Evolutionary conservation across 92 coral and sea anemone genomes (phyloP).

Genomic region (Epizoanthus fatuus): DNA sequence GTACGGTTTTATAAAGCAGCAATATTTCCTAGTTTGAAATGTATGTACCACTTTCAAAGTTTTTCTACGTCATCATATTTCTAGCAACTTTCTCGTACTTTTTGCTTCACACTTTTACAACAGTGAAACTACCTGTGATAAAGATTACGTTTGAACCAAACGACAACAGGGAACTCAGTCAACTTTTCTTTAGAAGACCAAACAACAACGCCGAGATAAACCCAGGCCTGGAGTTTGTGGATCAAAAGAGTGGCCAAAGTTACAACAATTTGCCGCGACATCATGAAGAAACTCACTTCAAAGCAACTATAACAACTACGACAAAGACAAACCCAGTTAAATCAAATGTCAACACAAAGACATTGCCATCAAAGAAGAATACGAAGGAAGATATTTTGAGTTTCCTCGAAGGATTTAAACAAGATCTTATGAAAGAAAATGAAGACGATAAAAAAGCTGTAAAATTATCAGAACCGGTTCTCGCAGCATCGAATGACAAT

Average conservation of each 20-base stretch:
- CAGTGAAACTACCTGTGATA: conserved; percentile 71
- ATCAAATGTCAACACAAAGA: background rate
- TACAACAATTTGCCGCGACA: too few relatives aligned
- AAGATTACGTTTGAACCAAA: conserved; percentile 67
- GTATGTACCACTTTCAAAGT: conserved; percentile 63
- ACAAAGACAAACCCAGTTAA: background rate
- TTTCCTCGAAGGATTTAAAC: conserved; percentile 59
- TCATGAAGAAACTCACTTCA: too few relatives aligned
- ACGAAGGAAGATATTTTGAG: conserved; percentile 34
- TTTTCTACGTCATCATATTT: conserved; percentile 58
- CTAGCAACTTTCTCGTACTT: conserved; percentile 64
- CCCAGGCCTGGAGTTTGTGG: background rate
- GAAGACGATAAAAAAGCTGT: conserved; percentile 18
- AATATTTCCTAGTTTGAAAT: background rate
- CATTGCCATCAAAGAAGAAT: background rate
- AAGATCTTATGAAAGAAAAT: conserved; percentile 27
- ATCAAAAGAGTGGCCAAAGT: background rate
- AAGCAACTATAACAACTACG: background rate
- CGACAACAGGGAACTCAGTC: conserved; percentile 8
- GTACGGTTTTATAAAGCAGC: background rate
- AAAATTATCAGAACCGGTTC: background rate
- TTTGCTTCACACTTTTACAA: conserved; percentile 64
- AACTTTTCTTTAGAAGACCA: background rate
- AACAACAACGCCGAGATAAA: background rate
- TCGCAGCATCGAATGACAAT: background rate